These are phyloP conservation scores for Chymomyza caudatula DNA, from an alignment of 2,888 invertebrate genomes.

Conservation along the genomic window DNA sequence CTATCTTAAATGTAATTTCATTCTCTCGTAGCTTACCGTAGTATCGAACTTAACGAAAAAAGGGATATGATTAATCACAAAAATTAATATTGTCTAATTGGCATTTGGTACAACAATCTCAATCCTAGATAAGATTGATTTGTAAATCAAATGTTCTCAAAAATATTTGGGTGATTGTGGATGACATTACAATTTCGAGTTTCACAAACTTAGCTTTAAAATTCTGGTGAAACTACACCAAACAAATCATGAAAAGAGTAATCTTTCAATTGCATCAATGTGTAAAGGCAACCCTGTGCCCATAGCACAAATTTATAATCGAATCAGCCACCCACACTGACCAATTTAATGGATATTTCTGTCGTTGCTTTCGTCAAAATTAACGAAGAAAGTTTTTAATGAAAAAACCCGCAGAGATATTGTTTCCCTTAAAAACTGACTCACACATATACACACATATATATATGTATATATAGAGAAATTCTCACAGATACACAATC, in stretches of 20 bases:
- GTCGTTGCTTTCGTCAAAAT: slow-evolving; percentile 63
- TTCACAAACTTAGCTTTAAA: too few species aligned
- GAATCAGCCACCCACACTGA: slow-evolving; percentile 21
- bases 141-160: too few species aligned
- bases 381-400: slow-evolving; percentile 68
- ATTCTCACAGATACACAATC: slow-evolving; percentile 3
- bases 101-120: too few species aligned
- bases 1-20: too few species aligned
- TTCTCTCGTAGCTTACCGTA: too few species aligned
- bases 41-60: too few species aligned
- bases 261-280: neutral
- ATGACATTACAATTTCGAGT: too few species aligned
- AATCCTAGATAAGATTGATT: too few species aligned
- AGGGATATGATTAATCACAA: too few species aligned
- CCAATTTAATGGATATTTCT: slow-evolving; percentile 26
- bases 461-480: too few species aligned
- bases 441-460: slow-evolving; percentile 4
- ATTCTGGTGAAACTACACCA: neutral
- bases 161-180: too few species aligned
- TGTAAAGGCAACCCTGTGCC: neutral
- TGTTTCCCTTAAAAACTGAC: slow-evolving; percentile 11
- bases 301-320: slow-evolving; percentile 25
- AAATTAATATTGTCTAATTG: too few species aligned
- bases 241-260: neutral
- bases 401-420: slow-evolving; percentile 64